Conservation (phyloP, 2,113 vertebrate genomes). For the Elaphurus davidianus region DNA sequence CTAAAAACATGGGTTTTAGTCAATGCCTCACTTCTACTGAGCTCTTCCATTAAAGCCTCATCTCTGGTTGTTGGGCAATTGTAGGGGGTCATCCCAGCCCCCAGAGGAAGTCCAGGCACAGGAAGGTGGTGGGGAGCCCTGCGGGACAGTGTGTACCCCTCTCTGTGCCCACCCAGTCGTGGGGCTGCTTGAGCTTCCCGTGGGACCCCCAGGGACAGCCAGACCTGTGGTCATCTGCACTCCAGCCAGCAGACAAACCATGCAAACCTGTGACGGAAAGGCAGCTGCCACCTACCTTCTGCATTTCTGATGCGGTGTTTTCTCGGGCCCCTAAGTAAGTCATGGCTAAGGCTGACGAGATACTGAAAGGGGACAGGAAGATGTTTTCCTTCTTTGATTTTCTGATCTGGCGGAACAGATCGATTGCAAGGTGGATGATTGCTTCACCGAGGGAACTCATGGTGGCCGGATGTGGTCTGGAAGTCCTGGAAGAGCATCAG, state of each 20-base stretch:
- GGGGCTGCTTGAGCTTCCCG: not conserved
- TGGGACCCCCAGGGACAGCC: fast-evolving
- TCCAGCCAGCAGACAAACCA: fast-evolving
- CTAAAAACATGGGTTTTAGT: not conserved
- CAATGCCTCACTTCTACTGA: fast-evolving
- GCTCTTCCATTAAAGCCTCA: not conserved
- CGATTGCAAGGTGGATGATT: slow-evolving; percentile 45
- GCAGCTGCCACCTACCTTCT: not conserved
- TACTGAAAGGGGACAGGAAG: slow-evolving; percentile 57
- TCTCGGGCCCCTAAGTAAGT: slow-evolving; percentile 34
- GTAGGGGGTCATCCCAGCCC: too few relatives aligned
- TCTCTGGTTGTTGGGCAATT: not conserved
- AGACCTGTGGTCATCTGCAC: too few relatives aligned
- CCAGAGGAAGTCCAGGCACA: too few relatives aligned
- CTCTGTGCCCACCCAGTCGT: not conserved
- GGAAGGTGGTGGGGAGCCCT: fast-evolving
- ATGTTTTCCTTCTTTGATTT: slow-evolving; percentile 33
- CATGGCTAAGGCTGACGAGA: slow-evolving; percentile 62
- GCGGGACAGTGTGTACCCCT: too few relatives aligned
- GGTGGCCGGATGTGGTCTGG: not conserved
- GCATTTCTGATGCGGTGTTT: not conserved
- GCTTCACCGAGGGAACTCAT: slow-evolving; percentile 57
- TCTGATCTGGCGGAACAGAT: slow-evolving; percentile 64
- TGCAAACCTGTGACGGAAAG: fast-evolving
- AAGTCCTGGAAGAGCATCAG: not conserved